Evolutionary conservation across 1,140 invertebrate species (phyloP), one percentile per base, ranked within the genome.

Genomic region (Onthophagus taurus): DNA sequence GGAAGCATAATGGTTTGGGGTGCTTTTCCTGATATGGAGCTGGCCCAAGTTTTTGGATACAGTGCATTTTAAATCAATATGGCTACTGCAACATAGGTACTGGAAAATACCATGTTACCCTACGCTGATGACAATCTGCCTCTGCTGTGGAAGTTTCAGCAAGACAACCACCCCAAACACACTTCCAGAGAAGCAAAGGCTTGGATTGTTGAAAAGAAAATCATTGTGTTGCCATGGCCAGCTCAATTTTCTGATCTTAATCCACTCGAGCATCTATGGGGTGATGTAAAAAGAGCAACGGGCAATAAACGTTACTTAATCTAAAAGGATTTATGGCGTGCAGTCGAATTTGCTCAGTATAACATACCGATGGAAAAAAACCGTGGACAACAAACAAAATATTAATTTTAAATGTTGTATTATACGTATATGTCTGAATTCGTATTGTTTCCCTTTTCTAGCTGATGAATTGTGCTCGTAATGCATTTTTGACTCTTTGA

Each of bases 121-220:
- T 50, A 51, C 47, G 47, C 51, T n/a, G 26, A 12, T 1, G 19
- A 55, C 39, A 50, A 55, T n/a, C 50, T 53, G 45, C 46, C 39
- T 33, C 46, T 49, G 8, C 30, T 31, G 8, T 58, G 51, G 45
- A 43, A 49, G 14, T 61, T 66, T 35, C 54, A 63, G 42, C 51
- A 65, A 31, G 57, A 64, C 42, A 64, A 62, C 20, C 61, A 64
- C 41, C 58, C 59, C 0, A 65, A 66, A 46, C 57, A 65, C 33
- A 58, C 46, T 1, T 31, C 42, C 1, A 2, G 16, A 0, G 21
- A 20, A 12, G 34, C 21, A 2, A 36, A 36, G 34, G 21, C 19
- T 7, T 36, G 34, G 34, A 9, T 36, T 1, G 17, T n/a, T 20
- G 34, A 20, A 16, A 11, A 17, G 2, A 14, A 8, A 16, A 16